Evolutionary conservation across 2,797 vertebrate species (phyloP), one percentile per base, ranked within the genome.

Genomic region (Martes flavigula): DNA sequence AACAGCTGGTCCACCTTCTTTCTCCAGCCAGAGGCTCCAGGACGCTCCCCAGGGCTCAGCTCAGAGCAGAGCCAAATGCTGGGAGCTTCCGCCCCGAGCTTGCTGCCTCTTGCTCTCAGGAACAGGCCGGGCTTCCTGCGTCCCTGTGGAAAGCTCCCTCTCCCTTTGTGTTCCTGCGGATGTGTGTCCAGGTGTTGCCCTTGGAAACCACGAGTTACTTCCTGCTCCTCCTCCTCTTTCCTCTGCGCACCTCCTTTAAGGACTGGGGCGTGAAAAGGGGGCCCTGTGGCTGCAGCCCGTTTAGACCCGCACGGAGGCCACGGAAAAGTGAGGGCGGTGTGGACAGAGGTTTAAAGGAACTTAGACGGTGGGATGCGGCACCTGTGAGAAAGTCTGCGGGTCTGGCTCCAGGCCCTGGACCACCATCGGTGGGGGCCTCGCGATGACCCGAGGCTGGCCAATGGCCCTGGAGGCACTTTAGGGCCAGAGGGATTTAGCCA

Each of bases 141-240:
- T 60, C n/a, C 62, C 85, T 5, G n/a, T 6, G 2, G 64, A 32
- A 66, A 68, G 13, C 27, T 66, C 88, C 15, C 27, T 48, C 43
- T 13, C 43, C 46, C 68, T 95, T 90, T 77, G 78, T 94, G 92
- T 60, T 13, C 75, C 35, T 30, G 38, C 15, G 7, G 60, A 40
- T 94, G 30, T 81, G 84, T 96, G 90, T 93, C 87, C 54, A 70
- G 64, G 51, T 40, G 60, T 62, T 89, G 46, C 64, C 96, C 73
- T n/a, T 92, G 84, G 95, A 96, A 96, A 97, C 90, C 54, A 18
- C 40, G 5, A 46, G 40, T 25, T 7, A 21, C 64, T 95, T 94
- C 97, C 89, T 91, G 9, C 54, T 40, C 56, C 48, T 87, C 32
- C 15, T 32, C 72, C 56, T 25, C 66, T 64, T 62, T 32, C 64